Percentiles rank a stretch among this genome's conserved stretches.
Conservation (phyloP, 30 jellyfish, hydroid and myxozoan genomes). For the Hydractinia symbiolongicarpus region DNA sequence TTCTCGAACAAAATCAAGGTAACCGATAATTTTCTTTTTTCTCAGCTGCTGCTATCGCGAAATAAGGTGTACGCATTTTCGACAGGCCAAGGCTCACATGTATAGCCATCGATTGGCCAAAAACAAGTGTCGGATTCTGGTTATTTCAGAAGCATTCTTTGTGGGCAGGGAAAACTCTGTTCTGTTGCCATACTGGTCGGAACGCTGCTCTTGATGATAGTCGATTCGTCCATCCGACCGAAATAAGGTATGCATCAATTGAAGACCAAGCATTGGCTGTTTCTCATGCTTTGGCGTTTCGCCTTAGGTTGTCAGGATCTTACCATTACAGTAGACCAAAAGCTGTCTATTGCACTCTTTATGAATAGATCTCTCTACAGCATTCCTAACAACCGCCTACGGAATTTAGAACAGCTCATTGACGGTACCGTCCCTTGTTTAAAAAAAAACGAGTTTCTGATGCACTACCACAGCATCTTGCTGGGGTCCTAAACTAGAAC, state of each 20-base stretch:
- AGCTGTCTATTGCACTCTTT: slow-evolving; percentile 2
- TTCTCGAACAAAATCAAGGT: too few species aligned
- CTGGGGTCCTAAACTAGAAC: background rate
- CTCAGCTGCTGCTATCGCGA: too few species aligned
- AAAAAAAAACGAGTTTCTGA: background rate
- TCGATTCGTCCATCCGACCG: slow-evolving; percentile 21
- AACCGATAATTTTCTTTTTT: too few species aligned
- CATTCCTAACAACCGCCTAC: slow-evolving; percentile 7
- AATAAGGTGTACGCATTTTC: background rate
- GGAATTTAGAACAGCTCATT: slow-evolving; percentile 7
- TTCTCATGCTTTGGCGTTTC: slow-evolving; percentile 20
- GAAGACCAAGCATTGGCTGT: slow-evolving; percentile 38
- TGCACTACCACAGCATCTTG: background rate
- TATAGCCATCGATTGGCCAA: background rate
- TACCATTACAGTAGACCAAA: slow-evolving; percentile 10
- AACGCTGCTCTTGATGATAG: slow-evolving; percentile 12
- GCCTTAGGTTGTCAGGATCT: slow-evolving; percentile 24
- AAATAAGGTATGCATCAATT: slow-evolving; percentile 16
- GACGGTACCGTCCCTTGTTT: background rate
- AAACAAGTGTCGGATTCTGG: slow-evolving; percentile 18
- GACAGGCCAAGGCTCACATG: background rate
- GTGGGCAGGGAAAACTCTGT: background rate
- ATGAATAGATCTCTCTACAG: background rate
- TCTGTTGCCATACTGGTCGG: slow-evolving; percentile 16
- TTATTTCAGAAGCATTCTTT: slow-evolving; percentile 2